Evolutionary conservation across 2,113 vertebrate genomes (phyloP).

Genomic region (Nothoprocta perdicaria): DNA sequence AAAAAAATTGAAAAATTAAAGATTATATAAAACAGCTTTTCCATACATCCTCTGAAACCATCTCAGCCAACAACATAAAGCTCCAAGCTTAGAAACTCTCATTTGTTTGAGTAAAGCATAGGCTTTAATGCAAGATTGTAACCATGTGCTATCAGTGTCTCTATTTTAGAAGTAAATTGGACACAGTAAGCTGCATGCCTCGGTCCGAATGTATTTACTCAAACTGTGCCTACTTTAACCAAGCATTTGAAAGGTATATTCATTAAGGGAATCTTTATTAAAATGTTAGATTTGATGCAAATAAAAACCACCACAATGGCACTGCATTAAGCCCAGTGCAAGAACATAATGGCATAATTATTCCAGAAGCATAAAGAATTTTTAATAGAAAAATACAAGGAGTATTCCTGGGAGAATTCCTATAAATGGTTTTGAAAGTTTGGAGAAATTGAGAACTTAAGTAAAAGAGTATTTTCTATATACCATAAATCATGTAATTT

Average conservation of each 20-base stretch:
- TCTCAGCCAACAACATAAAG: not conserved
- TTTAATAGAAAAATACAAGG: not conserved
- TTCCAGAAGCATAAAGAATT: not conserved
- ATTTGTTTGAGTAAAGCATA: not conserved
- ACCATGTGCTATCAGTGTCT: not conserved
- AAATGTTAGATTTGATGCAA: not conserved
- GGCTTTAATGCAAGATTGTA: not conserved
- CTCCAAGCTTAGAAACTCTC: not conserved
- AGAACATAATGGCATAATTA: not conserved
- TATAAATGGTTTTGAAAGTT: not conserved
- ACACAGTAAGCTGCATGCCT: not conserved
- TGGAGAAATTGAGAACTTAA: not conserved
- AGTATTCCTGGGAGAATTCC: not conserved
- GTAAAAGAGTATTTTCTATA: not conserved
- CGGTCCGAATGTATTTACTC: not conserved
- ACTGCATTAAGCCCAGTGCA: not conserved
- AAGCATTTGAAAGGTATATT: not conserved
- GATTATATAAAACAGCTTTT: not conserved
- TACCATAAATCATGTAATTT: not conserved
- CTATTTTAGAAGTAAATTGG: not conserved
- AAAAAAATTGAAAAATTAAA: not conserved
- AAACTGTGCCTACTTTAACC: not conserved
- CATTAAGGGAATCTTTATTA: not conserved
- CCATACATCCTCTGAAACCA: not conserved
- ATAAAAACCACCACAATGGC: not conserved